Conservation (phyloP, 2,888 invertebrate genomes). For the Carcina quercana region DNA sequence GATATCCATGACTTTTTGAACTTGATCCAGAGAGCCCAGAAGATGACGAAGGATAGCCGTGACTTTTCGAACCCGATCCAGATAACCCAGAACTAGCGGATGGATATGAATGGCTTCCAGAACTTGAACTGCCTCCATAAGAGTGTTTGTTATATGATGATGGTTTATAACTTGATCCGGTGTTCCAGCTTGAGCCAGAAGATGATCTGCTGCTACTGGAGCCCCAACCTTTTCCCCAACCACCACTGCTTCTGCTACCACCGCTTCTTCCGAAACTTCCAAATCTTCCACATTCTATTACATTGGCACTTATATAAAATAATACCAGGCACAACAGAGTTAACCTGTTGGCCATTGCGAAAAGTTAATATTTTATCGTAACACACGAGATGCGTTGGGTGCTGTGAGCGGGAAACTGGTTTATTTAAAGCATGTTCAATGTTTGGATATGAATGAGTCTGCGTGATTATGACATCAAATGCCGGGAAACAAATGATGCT, state of each 20-base stretch:
- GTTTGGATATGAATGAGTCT: background rate
- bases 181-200: background rate
- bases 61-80: conserved; percentile 11
- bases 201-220: background rate
- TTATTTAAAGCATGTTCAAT: background rate
- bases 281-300: conserved; percentile 30
- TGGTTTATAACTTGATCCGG: conserved; percentile 2
- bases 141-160: background rate
- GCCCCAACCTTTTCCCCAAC: conserved; percentile 8
- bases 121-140: conserved; percentile 1
- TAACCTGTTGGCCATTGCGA: conserved; percentile 44
- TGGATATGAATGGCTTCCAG: conserved; percentile 1
- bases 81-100: conserved; percentile 12
- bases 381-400: background rate
- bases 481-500: background rate
- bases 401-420: background rate
- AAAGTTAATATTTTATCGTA: conserved; percentile 1
- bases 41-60: conserved; percentile 9
- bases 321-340: conserved; percentile 46
- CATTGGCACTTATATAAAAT: conserved; percentile 29
- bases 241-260: conserved; percentile 20
- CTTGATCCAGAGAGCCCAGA: conserved; percentile 10
- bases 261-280: conserved; percentile 20
- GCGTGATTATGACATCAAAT: background rate
- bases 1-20: conserved; percentile 7